Conservation (phyloP, 2,888 invertebrate genomes). For the Oscheius sp. region DNA sequence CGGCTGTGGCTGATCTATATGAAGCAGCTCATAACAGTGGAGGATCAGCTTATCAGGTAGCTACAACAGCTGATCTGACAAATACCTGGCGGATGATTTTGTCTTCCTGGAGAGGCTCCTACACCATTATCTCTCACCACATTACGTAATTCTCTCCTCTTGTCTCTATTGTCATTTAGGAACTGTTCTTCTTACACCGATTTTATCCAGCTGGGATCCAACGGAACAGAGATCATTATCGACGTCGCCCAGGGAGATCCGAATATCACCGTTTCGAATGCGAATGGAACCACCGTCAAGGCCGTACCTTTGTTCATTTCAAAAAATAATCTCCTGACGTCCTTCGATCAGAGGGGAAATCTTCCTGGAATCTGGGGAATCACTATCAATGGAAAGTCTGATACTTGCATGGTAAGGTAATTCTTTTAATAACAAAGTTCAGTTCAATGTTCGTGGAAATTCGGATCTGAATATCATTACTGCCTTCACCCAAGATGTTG, state of each 20-base stretch:
- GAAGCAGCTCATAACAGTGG: constrained; percentile 50
- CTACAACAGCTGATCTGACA: not conserved
- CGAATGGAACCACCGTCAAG: constrained; percentile 7
- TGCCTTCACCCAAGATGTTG: constrained; percentile 51
- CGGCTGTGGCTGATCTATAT: constrained; percentile 40
- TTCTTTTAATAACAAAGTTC: not conserved
- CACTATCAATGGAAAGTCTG: constrained; percentile 30
- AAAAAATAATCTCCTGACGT: constrained; percentile 42
- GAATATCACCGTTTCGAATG: not conserved
- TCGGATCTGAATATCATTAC: constrained; percentile 40
- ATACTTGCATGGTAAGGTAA: constrained; percentile 41
- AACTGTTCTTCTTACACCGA: constrained; percentile 48
- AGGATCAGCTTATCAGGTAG: constrained; percentile 48
- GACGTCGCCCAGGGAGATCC: constrained; percentile 42
- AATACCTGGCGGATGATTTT: constrained; percentile 34
- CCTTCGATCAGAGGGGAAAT: constrained; percentile 34
- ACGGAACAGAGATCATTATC: constrained; percentile 40
- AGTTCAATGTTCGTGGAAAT: constrained; percentile 41
- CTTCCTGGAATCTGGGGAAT: constrained; percentile 50
- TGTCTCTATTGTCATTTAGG: constrained; percentile 5
- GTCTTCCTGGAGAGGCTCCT: constrained; percentile 33
- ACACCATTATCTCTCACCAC: constrained; percentile 41
- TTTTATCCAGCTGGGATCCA: constrained; percentile 51
- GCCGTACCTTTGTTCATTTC: constrained; percentile 35
- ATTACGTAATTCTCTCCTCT: constrained; percentile 29